These are phyloP conservation scores for Ypsolopha scabrella DNA, from an alignment of 2,888 invertebrate species.

Conservation along the genomic window DNA sequence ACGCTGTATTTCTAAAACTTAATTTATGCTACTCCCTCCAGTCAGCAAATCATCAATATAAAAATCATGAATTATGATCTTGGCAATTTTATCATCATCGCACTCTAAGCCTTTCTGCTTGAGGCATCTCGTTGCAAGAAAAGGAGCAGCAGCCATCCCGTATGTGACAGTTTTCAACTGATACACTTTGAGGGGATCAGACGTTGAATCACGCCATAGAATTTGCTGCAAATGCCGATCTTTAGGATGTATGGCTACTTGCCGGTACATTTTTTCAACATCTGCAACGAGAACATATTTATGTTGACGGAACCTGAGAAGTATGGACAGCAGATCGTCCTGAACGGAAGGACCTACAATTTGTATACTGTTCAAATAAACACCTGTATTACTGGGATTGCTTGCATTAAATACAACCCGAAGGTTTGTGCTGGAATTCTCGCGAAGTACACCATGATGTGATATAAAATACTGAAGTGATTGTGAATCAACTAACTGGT, in stretches of 20 bases:
- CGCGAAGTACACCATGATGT: neutral
- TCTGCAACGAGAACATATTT: slow-evolving; percentile 3
- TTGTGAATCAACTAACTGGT: neutral
- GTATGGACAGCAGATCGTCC: neutral
- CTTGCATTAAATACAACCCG: slow-evolving; percentile 1
- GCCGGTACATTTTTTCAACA: slow-evolving; percentile 16
- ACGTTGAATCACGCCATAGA: neutral
- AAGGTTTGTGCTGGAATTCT: neutral
- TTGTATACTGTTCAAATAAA: neutral
- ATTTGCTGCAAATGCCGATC: slow-evolving; percentile 14
- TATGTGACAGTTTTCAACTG: slow-evolving; percentile 1
- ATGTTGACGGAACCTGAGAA: neutral
- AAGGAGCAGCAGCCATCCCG: slow-evolving; percentile 1
- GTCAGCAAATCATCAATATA: slow-evolving; percentile 7
- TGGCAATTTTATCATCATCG: neutral
- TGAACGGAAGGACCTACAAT: neutral
- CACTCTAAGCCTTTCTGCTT: neutral
- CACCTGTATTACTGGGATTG: neutral
- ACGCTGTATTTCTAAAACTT: neutral
- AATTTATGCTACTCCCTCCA: neutral
- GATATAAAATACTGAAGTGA: neutral
- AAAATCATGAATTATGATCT: slow-evolving; percentile 14
- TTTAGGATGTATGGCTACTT: neutral
- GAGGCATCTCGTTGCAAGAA: neutral
- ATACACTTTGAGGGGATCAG: neutral